These are phyloP conservation scores for Cichladusa arquata DNA, from an alignment of 2,113 vertebrate genomes.

Conservation along the genomic window DNA sequence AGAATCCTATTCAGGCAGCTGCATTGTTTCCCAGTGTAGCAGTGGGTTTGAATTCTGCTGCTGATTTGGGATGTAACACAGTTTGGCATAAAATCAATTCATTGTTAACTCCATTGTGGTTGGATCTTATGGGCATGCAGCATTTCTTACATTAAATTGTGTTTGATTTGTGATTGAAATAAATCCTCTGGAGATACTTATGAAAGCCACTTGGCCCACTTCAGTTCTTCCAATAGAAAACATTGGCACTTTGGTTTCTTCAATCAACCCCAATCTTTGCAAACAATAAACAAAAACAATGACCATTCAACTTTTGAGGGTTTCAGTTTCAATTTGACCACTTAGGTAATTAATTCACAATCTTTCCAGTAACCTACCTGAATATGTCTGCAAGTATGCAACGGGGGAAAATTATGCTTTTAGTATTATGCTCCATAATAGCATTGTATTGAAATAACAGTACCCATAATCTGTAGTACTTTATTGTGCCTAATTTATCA, in stretches of 20 bases:
- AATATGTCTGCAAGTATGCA: not conserved
- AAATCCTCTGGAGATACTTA: not conserved
- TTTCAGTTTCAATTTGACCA: not conserved
- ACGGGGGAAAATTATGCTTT: not conserved
- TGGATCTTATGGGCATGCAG: slow-evolving; percentile 6
- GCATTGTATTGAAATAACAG: not conserved
- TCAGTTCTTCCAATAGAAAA: not conserved
- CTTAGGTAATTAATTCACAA: not conserved
- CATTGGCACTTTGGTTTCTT: not conserved
- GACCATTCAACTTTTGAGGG: not conserved
- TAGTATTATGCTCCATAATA: not conserved
- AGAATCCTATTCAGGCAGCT: not conserved
- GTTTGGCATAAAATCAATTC: slow-evolving; percentile 57
- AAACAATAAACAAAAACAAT: not conserved
- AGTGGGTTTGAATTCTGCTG: slow-evolving; percentile 31
- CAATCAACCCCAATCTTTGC: not conserved
- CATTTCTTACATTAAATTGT: slow-evolving; percentile 2
- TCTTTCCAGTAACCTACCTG: not conserved
- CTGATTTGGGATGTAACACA: slow-evolving; percentile 5
- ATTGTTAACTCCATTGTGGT: slow-evolving; percentile 36
- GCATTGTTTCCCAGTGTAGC: not conserved
- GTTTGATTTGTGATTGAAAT: slow-evolving; percentile 8
- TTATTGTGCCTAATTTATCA: not conserved
- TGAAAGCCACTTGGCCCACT: not conserved
- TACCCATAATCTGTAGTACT: not conserved